Conservation (phyloP, 35 echinoderm and acorn worm species). For the Stichopus chloronotus region DNA sequence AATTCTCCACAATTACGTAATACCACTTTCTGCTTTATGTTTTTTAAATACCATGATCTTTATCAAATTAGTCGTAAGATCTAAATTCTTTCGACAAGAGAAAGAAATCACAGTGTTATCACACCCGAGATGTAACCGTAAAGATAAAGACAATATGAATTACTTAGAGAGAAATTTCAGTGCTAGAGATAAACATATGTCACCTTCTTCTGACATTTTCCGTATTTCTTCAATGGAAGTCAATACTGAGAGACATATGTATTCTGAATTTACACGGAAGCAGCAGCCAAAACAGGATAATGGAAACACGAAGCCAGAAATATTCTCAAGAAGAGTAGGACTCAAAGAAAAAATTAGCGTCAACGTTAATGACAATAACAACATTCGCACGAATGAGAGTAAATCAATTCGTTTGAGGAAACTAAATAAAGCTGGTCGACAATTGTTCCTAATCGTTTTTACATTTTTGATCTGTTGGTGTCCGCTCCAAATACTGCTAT, state of each 20-base stretch:
- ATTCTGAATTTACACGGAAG: no score
- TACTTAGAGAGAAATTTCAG: no score
- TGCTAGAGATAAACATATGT: no score
- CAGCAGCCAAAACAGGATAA: no score
- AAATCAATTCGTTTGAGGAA: slow-evolving; percentile 16
- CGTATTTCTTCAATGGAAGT: no score
- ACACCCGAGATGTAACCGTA: not conserved
- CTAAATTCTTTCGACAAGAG: not conserved
- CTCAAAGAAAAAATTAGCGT: not conserved
- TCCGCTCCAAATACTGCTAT: not conserved
- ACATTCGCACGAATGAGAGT: not conserved
- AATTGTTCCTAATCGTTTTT: slow-evolving; percentile 18
- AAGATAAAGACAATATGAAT: not conserved
- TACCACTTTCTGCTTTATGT: not conserved
- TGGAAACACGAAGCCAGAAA: no score
- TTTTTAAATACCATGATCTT: not conserved
- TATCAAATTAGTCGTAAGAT: not conserved
- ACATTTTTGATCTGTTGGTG: not conserved
- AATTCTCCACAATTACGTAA: not conserved
- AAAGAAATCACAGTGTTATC: not conserved
- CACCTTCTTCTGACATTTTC: no score
- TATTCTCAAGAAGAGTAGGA: no score
- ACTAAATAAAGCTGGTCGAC: not conserved
- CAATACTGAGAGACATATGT: no score
- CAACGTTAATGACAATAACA: not conserved